Conservation (phyloP, 2,113 vertebrate genomes). For the Spea multiplicata region DNA sequence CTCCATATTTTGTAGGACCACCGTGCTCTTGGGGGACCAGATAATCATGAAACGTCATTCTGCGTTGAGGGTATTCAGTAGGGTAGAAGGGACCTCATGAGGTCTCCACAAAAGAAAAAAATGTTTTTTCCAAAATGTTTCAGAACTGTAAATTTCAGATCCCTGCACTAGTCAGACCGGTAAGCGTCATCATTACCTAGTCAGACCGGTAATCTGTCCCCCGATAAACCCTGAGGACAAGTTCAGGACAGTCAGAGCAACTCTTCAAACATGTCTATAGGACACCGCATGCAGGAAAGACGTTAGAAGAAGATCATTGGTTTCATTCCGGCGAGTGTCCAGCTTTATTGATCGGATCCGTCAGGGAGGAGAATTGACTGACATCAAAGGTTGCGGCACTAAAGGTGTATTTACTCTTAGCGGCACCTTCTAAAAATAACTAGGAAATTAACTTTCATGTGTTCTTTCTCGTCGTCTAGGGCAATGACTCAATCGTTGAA, state of each 20-base stretch:
- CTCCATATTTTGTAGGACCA: too few relatives aligned
- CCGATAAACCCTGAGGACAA: too few relatives aligned
- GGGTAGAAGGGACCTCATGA: too few relatives aligned
- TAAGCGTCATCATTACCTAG: too few relatives aligned
- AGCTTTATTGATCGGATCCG: slow-evolving; percentile 29
- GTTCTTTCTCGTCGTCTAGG: slow-evolving; percentile 9
- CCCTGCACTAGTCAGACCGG: too few relatives aligned
- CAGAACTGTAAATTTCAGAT: too few relatives aligned
- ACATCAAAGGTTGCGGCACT: slow-evolving; percentile 33
- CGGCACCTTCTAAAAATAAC: slow-evolving; percentile 21
- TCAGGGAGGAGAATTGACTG: slow-evolving; percentile 29
- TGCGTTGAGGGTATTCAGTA: too few relatives aligned
- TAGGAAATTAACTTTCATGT: slow-evolving; percentile 24
- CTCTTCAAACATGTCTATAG: background rate
- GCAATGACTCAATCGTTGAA: background rate
- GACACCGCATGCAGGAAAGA: background rate
- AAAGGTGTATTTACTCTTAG: slow-evolving; percentile 29
- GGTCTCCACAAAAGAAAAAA: too few relatives aligned
- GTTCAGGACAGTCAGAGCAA: too few relatives aligned
- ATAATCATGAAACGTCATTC: too few relatives aligned
- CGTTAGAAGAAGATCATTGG: background rate
- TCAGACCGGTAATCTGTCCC: background rate
- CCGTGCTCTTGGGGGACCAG: too few relatives aligned
- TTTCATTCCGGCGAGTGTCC: slow-evolving; percentile 16
- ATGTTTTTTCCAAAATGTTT: too few relatives aligned